These are phyloP conservation scores for Linhomoeus sp. DNA, from an alignment of 2,888 invertebrate species.

Conservation along the genomic window DNA sequence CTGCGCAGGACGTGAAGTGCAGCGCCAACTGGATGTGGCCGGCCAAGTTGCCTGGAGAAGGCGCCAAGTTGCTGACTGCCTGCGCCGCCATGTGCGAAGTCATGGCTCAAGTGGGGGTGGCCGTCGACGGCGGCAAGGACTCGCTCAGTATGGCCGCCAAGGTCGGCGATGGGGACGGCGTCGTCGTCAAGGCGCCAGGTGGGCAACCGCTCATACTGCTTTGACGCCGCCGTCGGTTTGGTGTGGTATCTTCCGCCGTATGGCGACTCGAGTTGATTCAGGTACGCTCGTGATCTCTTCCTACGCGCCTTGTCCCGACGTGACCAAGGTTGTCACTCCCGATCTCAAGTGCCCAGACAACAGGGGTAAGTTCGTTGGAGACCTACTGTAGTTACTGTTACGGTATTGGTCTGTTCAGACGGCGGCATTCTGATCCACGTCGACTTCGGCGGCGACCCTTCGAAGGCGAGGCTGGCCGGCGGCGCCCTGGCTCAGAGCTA, in stretches of 20 bases:
- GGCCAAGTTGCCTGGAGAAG: conserved; percentile 78
- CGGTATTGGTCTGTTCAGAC: too few species aligned
- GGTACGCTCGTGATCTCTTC: conserved; percentile 85
- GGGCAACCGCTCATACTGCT: too few species aligned
- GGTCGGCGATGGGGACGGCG: conserved; percentile 45
- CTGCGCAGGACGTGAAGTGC: conserved; percentile 64
- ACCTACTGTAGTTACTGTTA: too few species aligned
- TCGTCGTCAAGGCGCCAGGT: conserved; percentile 40
- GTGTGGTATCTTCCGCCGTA: too few species aligned
- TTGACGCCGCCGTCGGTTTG: too few species aligned
- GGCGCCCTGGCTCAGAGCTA: conserved; percentile 64
- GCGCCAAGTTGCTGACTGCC: conserved; percentile 62
- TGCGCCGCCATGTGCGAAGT: conserved; percentile 67
- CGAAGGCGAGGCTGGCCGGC: conserved; percentile 54
- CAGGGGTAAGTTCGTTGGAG: conserved; percentile 20
- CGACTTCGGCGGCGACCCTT: conserved; percentile 42
- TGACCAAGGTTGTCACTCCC: conserved; percentile 63
- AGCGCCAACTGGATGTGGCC: conserved; percentile 99
- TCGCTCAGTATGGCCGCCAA: conserved; percentile 89
- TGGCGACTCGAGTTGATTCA: conserved; percentile 21
- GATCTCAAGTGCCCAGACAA: conserved; percentile 50
- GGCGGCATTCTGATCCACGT: conserved; percentile 51
- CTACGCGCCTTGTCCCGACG: conserved; percentile 82
- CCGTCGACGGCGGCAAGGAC: conserved; percentile 90
- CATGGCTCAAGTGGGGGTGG: conserved; percentile 61